A percentile compares a stretch with the other conserved stretches of the same genome.
These are phyloP conservation scores for Emydoidea blandingii DNA, from an alignment of 2,797 vertebrate genomes.

Conservation along the genomic window DNA sequence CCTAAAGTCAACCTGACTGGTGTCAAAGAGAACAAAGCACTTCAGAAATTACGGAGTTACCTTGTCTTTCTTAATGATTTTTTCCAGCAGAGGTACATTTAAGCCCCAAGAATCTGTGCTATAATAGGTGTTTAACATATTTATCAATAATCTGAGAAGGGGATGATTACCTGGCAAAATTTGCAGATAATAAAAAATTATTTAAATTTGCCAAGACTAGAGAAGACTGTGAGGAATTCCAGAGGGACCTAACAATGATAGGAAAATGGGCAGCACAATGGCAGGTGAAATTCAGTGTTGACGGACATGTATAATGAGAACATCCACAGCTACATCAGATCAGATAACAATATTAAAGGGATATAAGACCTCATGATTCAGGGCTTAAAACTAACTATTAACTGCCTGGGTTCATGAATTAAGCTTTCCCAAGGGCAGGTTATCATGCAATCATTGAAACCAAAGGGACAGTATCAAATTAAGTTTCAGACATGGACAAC, in stretches of 20 bases:
- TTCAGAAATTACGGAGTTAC: background rate
- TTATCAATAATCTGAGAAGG: background rate
- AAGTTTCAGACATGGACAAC: background rate
- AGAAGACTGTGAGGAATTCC: background rate
- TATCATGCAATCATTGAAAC: background rate
- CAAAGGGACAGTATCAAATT: background rate
- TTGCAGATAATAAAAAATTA: background rate
- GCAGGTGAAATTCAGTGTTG: background rate
- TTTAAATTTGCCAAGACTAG: background rate
- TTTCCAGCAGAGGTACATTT: background rate
- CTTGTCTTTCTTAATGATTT: background rate
- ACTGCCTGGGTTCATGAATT: background rate
- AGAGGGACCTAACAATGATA: background rate
- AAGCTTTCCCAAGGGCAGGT: background rate
- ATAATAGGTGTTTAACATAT: background rate
- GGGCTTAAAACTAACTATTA: background rate
- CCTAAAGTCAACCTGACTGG: background rate
- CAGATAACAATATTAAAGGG: background rate
- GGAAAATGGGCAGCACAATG: background rate
- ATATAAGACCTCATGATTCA: background rate
- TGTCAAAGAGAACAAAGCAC: background rate
- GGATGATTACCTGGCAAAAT: background rate
- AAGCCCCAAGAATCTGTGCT: background rate
- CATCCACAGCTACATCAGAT: background rate
- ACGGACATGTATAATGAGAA: background rate